These are phyloP conservation scores for Nyctibius bracteatus DNA, from an alignment of 2,113 vertebrate species.

Conservation along the genomic window DNA sequence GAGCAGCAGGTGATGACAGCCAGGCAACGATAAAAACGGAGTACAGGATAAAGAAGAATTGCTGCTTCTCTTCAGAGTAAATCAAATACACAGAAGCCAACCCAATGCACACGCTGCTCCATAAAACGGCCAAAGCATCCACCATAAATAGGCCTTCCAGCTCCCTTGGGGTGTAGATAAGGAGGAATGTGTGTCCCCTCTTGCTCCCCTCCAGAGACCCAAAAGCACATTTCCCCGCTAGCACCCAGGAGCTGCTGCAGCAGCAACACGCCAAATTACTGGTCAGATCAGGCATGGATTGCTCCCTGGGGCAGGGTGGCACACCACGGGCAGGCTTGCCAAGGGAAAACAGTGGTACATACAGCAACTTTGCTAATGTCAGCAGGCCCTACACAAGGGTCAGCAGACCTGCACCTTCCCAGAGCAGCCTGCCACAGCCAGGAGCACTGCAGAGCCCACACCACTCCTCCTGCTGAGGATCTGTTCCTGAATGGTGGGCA, in stretches of 20 bases:
- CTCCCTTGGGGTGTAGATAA: not conserved
- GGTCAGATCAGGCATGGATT: not conserved
- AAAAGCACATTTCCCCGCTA: not conserved
- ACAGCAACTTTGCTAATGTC: rapidly evolving
- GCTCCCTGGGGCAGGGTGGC: not conserved
- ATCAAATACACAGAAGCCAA: not conserved
- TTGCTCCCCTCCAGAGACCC: not conserved
- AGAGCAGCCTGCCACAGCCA: not conserved
- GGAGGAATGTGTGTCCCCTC: not conserved
- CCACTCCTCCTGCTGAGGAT: not conserved
- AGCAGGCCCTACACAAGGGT: not conserved
- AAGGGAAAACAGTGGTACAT: not conserved
- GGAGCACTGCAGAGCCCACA: not conserved
- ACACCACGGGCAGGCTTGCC: rapidly evolving
- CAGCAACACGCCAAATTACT: rapidly evolving
- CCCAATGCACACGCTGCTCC: not conserved
- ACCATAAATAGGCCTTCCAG: not conserved
- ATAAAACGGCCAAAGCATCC: not conserved
- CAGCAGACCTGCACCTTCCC: not conserved
- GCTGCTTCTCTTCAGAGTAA: not conserved
- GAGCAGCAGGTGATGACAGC: not conserved
- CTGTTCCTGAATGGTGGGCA: not conserved
- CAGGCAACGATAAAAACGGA: not conserved
- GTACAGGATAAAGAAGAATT: not conserved
- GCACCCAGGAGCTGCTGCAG: not conserved